A percentile compares a stretch with the other conserved stretches of the same genome.
Evolutionary conservation across 1,140 invertebrate genomes (phyloP).

Genomic region (Drosophila triauraria): DNA sequence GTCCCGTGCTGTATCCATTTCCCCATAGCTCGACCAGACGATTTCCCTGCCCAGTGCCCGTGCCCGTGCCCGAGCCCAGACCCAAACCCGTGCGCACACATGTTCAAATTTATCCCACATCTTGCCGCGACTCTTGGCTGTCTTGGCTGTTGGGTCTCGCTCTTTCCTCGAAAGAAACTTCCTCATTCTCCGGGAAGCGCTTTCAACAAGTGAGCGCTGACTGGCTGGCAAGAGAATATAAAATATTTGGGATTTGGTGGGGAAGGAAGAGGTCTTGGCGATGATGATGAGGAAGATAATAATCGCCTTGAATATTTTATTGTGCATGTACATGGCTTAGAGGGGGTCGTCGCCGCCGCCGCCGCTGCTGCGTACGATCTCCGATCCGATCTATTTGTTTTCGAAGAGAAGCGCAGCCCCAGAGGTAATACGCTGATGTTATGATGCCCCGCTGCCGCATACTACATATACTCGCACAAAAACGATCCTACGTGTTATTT

Average conservation of each 20-base stretch:
- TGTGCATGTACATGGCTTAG: slow-evolving; percentile 76
- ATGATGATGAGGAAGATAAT: slow-evolving; percentile 56
- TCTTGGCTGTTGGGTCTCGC: slow-evolving; percentile 22
- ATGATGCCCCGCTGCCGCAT: slow-evolving; percentile 49
- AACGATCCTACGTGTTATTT: slow-evolving; percentile 80
- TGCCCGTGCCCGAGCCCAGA: neutral
- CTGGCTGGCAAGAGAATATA: slow-evolving; percentile 28
- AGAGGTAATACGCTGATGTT: slow-evolving; percentile 61
- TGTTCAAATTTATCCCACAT: slow-evolving; percentile 75
- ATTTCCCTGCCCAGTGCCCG: slow-evolving; percentile 45
- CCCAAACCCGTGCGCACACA: slow-evolving; percentile 29
- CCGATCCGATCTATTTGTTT: slow-evolving; percentile 70
- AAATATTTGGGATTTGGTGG: slow-evolving; percentile 44
- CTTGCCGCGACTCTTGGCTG: slow-evolving; percentile 25
- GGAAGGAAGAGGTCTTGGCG: slow-evolving; percentile 31
- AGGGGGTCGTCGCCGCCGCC: slow-evolving; percentile 58
- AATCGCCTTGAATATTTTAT: slow-evolving; percentile 68
- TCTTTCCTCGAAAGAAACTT: slow-evolving; percentile 67
- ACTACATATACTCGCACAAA: slow-evolving; percentile 10
- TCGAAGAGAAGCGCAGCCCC: slow-evolving; percentile 24
- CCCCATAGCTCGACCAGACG: slow-evolving; percentile 35
- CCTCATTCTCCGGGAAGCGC: slow-evolving; percentile 80
- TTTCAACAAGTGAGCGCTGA: slow-evolving; percentile 76
- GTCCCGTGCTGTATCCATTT: slow-evolving; percentile 47
- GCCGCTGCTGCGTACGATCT: slow-evolving; percentile 20